Evolutionary conservation across 1,140 invertebrate genomes (phyloP).

Genomic region (Solen grandis): DNA sequence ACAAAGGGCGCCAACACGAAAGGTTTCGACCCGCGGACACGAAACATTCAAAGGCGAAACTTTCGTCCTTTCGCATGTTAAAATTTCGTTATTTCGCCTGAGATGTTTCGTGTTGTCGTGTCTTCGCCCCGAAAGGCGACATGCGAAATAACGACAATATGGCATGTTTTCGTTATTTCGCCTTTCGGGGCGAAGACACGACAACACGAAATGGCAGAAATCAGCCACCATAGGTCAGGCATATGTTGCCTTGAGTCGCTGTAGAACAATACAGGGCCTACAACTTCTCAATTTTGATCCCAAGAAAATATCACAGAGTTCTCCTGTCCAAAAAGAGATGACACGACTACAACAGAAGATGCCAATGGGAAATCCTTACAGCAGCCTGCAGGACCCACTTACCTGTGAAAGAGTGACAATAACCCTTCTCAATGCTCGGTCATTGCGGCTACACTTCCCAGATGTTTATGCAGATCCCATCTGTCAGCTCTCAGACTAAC

Average conservation of each 20-base stretch:
- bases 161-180: too few species aligned
- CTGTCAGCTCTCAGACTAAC: not conserved
- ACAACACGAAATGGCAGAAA: too few species aligned
- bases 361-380: slow-evolving; percentile 23
- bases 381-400: slow-evolving; percentile 4
- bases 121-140: too few species aligned
- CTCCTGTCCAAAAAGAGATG: slow-evolving; percentile 36
- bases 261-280: slow-evolving; percentile 32
- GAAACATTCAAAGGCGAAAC: too few species aligned
- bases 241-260: slow-evolving; percentile 37
- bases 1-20: too few species aligned
- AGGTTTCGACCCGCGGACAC: too few species aligned
- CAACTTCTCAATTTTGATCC: slow-evolving; percentile 35
- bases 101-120: too few species aligned
- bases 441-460: slow-evolving; percentile 24
- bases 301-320: slow-evolving; percentile 14
- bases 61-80: too few species aligned
- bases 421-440: slow-evolving; percentile 37
- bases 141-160: too few species aligned
- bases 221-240: too few species aligned
- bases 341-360: slow-evolving; percentile 6
- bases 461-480: slow-evolving; percentile 31
- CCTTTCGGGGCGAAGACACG: too few species aligned
- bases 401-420: slow-evolving; percentile 11
- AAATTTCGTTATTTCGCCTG: too few species aligned